Conservation (phyloP, 2,113 vertebrate genomes). For the Podarcis cretensis region DNA sequence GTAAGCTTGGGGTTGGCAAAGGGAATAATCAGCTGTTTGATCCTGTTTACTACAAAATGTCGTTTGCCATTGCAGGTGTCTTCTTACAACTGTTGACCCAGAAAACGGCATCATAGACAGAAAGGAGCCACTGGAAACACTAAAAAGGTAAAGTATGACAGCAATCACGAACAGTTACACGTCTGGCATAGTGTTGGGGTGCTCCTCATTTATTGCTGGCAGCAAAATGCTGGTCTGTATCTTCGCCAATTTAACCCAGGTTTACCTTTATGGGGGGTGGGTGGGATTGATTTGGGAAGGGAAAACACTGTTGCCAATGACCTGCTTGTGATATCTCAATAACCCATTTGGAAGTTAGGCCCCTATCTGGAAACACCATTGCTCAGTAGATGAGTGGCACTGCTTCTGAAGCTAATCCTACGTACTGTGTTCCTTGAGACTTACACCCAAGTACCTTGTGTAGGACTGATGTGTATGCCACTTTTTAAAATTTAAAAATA, state of each 20-base stretch:
- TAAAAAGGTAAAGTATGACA: constrained; percentile 61
- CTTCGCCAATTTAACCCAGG: too few relatives aligned
- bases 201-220: neutral
- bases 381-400: neutral
- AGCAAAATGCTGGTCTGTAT: too few relatives aligned
- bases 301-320: too few relatives aligned
- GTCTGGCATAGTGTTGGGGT: neutral
- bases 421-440: neutral
- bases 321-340: too few relatives aligned
- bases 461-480: neutral
- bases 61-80: constrained; percentile 69
- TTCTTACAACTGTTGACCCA: constrained; percentile 83
- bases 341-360: too few relatives aligned
- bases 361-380: too few relatives aligned
- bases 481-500: neutral
- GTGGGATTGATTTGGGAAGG: too few relatives aligned
- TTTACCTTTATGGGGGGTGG: too few relatives aligned
- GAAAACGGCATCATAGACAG: constrained; percentile 77
- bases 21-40: neutral
- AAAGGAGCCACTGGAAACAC: constrained; percentile 81
- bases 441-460: neutral
- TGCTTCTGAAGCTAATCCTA: neutral
- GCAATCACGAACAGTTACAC: neutral
- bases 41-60: neutral
- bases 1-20: constrained; percentile 58